Evolutionary conservation across 2,113 vertebrate genomes (phyloP).

Genomic region (Saccopteryx bilineata): DNA sequence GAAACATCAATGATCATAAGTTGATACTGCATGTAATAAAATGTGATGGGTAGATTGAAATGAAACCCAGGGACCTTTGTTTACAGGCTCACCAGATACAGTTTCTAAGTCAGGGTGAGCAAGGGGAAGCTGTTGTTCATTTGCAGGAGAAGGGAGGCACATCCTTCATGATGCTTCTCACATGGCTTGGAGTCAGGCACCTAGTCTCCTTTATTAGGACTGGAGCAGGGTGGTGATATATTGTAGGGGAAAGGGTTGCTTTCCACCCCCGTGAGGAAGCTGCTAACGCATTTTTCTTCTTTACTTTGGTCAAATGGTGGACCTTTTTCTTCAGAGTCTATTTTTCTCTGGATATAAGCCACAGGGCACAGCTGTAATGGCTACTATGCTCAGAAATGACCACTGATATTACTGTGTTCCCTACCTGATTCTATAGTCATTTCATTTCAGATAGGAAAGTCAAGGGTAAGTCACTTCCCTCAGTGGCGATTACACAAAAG

Average conservation of each 20-base stretch:
- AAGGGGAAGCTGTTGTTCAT: neutral
- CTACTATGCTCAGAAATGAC: neutral
- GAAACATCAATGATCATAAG: neutral
- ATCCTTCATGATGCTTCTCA: neutral
- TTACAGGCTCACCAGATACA: neutral
- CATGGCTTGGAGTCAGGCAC: neutral
- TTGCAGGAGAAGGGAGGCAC: neutral
- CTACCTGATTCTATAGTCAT: neutral
- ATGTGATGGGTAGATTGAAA: neutral
- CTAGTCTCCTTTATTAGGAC: neutral
- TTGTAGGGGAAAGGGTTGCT: neutral
- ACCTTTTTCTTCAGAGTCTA: neutral
- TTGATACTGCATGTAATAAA: neutral
- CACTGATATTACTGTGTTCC: neutral
- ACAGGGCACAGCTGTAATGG: neutral
- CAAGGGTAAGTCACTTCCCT: slow-evolving; percentile 19
- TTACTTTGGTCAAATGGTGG: slow-evolving; percentile 43
- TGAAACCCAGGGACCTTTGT: neutral
- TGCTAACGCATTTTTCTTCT: slow-evolving; percentile 37
- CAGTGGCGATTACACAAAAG: neutral
- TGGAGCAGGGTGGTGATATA: neutral
- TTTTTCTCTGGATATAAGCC: slow-evolving; percentile 34
- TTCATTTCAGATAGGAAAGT: neutral
- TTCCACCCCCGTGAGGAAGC: neutral
- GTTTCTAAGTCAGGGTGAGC: neutral